Percentiles rank a stretch among this genome's conserved stretches.
phyloP scores from a whole-genome alignment of 1,140 invertebrate species.

The Solenopsis fugax region DNA sequence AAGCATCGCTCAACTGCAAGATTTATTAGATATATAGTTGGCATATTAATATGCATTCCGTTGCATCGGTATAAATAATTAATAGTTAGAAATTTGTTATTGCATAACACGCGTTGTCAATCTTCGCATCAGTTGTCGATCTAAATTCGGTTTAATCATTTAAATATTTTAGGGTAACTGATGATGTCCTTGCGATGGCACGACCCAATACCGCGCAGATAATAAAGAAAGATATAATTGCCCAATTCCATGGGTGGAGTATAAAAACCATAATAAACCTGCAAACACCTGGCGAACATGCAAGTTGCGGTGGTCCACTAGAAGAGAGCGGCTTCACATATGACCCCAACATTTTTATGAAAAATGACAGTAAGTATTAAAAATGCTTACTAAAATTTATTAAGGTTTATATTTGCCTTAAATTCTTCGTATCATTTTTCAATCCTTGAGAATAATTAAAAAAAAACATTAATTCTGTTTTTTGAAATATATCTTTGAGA shows the following conservation, averaged over 20 bases:
- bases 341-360: slow-evolving; percentile 93
- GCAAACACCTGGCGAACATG: slow-evolving; percentile 94
- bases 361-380: slow-evolving; percentile 91
- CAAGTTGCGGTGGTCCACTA: slow-evolving; percentile 92
- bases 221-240: slow-evolving; percentile 91
- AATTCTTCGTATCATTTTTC: background rate
- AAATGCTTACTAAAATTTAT: background rate
- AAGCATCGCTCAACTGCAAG: slow-evolving; percentile 8
- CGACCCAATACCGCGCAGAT: slow-evolving; percentile 92
- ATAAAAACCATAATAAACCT: slow-evolving; percentile 95
- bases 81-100: slow-evolving; percentile 28
- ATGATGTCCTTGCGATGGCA: slow-evolving; percentile 95
- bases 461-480: background rate
- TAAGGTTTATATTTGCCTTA: background rate
- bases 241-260: slow-evolving; percentile 92
- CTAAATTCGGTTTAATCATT: background rate
- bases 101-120: no score
- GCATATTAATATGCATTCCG: background rate
- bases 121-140: background rate
- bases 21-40: slow-evolving; percentile 9
- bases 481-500: background rate
- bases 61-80: slow-evolving; percentile 9
- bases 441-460: background rate
- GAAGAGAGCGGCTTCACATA: slow-evolving; percentile 92
- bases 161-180: slow-evolving; percentile 90